Evolutionary conservation across 1,140 invertebrate species (phyloP), one percentile per base, ranked within the genome.

Genomic region (Aphaenogaster floridana): DNA sequence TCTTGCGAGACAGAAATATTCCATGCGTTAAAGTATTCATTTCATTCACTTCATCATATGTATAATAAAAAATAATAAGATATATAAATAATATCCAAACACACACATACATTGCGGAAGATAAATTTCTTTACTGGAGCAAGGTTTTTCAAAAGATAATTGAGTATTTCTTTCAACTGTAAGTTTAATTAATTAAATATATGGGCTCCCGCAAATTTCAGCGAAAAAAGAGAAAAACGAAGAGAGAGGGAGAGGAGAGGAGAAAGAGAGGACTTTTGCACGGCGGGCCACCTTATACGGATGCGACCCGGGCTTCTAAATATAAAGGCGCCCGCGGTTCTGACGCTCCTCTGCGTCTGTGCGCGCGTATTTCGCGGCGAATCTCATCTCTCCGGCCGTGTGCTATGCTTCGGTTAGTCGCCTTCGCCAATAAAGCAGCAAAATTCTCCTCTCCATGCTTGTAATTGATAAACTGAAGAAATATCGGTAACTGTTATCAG

Each of bases 261-360:
- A 76, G 77, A 86, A 63, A 83, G 81, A 80, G 87, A 90, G 86
- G 88, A 90, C 81, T 93, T 91, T 89, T 92, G 93, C 90, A 91
- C 81, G 89, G 92, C 91, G 86, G 91, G 93, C 92, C 92, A 93
- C 94, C 95, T 94, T 95, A 95, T 95, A 95, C 95, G 94, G 95
- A 92, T 92, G 92, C 95, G 92, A 94, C 95, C 95, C 94, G 92
- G 94, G 93, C 92, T 86, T 95, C 95, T 95, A 95, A 95, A 95
- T 95, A 94, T 95, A 95, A 95, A 95, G 92, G 92, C 93, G 92
- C 92, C 94, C 91, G 88, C 87, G 89, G 90, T 92, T 89, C 90
- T 88, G 91, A 93, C 84, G 89, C 87, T 93, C 84, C 88, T 90
- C 77, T 89, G 80, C 85, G 71, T 87, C 85, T 79, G 88, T 89